Base-by-base conservation (phyloP, 2,888 invertebrate species). In the Drosophila setosimentum region DNA sequence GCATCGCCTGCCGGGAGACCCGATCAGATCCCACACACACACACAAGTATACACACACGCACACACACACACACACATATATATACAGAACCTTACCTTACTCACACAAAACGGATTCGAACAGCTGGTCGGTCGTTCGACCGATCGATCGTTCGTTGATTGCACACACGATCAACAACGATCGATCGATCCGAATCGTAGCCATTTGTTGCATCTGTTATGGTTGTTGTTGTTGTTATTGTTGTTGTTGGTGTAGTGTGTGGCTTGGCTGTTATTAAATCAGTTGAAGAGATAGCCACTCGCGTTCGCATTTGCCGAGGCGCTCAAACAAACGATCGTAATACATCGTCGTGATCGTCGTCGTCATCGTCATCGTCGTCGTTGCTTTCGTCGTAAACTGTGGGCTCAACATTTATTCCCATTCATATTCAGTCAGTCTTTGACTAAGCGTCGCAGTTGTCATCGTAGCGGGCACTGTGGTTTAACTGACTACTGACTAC, bases 41-140 rank as follows among this genome's bases (percentile, higher is more conserved):
- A 55, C 55, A 40, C 55, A 63, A 59, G 42, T n/a, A 64, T 40
- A 49, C 60, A 37, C 50, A 27, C 45, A 57, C 33, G 16, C 42
- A 62, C 59, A 33, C 32, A 54, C n/a, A 29, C 49, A 68, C 57
- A 54, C 50, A 54, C 40, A 66, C 35, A 53, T 35, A n/a, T 27
- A 50, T 3, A 45, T 32, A 60, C 18, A 58, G 64, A 66, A 71
- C 62, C 77, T 76, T 76, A 84, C 84, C 79, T 83, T 87, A 87
- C 84, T 77, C 79, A 87, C 83, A 69, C 58, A 76, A 86, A 83
- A 89, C 83, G 82, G 81, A 84, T 78, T 83, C 87, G 73, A 87
- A 88, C 86, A 88, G 89, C 89, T 89, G 87, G 84, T 82, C 82
- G 69, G 42, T 58, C 63, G 65, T 45, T 68, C 75, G 72, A 21